A percentile compares a stretch with the other conserved stretches of the same genome.
phyloP scores from a whole-genome alignment of 2,113 vertebrate species.

The Periophthalmodon schlosseri region DNA sequence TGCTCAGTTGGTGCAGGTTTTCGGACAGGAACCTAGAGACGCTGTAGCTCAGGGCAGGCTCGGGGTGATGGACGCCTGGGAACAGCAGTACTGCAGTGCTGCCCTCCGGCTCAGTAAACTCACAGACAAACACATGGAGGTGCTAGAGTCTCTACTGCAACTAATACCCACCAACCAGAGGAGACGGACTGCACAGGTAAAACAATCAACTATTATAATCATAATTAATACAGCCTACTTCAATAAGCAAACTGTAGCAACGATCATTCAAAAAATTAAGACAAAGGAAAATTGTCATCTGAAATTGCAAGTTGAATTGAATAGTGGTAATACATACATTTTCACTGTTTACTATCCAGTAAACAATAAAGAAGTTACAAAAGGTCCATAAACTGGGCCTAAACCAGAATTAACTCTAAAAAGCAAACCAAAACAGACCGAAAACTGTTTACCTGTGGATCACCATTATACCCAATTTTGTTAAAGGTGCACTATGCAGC shows the following conservation, averaged over 20 bases:
- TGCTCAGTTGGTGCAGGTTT: slow-evolving; percentile 75
- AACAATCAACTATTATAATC: background rate
- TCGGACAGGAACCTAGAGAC: slow-evolving; percentile 73
- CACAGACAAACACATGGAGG: slow-evolving; percentile 74
- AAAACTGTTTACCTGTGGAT: too few relatives aligned
- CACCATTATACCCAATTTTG: too few relatives aligned
- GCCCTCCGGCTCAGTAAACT: slow-evolving; percentile 78
- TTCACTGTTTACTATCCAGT: background rate
- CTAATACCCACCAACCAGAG: slow-evolving; percentile 77
- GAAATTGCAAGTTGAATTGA: too few relatives aligned
- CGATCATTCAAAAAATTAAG: too few relatives aligned
- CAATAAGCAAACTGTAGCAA: too few relatives aligned
- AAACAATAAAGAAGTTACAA: background rate
- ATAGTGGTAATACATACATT: background rate
- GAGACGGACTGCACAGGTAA: slow-evolving; percentile 83
- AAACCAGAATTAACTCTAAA: background rate
- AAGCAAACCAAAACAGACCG: background rate
- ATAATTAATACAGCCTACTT: background rate
- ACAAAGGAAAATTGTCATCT: too few relatives aligned
- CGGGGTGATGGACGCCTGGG: slow-evolving; percentile 84
- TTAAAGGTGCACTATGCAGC: too few relatives aligned
- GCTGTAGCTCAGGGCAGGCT: slow-evolving; percentile 76
- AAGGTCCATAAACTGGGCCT: background rate
- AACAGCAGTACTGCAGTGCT: slow-evolving; percentile 68
- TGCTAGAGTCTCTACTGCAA: slow-evolving; percentile 79